Base-by-base conservation (phyloP, 64 coral and sea anemone genomes). In the Stichodactyla helianthus region DNA sequence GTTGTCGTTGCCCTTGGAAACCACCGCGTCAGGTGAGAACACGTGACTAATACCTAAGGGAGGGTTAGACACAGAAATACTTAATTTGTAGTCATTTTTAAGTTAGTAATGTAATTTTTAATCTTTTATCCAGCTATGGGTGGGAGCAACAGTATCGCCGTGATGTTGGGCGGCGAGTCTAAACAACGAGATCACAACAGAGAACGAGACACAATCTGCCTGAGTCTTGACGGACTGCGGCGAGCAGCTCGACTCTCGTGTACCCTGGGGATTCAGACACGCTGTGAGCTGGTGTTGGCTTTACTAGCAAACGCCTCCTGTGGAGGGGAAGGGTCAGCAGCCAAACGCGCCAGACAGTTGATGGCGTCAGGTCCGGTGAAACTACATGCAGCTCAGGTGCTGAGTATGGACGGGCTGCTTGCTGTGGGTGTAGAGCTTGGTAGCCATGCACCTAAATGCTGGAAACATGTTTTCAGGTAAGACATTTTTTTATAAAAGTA, bases 391-490 rank as follows among this genome's bases (percentile, higher is more conserved):
- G 95, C 95, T 26, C 95, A 98, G 81, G 95, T 98, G 52, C 44
- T 98, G 59, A 98, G 92, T 61, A 98, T 98, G 95, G 95, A 98
- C 59, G 95, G 92, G 59, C 84, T 98, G 71, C 89, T 98, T 12
- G 92, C 92, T 57, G 95, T 98, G 27, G 95, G 95, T 22, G 89
- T 98, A 13, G 95, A 98, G 85, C 77, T 98, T 18, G 95, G 95
- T 14, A 98, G 92, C 55, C 95, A 98, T 53, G 95, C 95, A 10
- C 95, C 95, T 20, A 94, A 98, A 85, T 98, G 95, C 88, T 98
- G 95, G 95, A 98, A 94, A 83, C 95, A 98, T 80, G 95, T 98
- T 28, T 98, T 98, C 81, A 94, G 95, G 95, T 98, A 86, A 78
- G 9, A 4, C 1, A 8, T 70, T 70, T 1, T 68, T 2, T 20